Evolutionary conservation across 2,888 invertebrate genomes (phyloP), one percentile per base, ranked within the genome.

Genomic region (Xanthia icteritia): DNA sequence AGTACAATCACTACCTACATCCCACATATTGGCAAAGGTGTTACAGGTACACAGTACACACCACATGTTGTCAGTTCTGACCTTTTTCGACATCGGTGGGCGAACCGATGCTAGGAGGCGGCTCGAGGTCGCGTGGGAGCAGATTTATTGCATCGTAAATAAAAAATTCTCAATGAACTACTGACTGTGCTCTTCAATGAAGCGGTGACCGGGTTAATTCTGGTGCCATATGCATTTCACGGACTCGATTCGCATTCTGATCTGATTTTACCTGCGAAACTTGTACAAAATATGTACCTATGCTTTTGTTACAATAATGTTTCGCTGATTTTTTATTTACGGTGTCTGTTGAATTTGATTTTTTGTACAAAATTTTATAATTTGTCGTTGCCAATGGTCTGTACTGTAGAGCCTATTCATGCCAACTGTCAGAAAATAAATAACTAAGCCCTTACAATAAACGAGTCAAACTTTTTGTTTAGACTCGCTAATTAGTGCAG

Each of bases 91-190:
- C 78, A 83, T 69, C 80, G 81, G 90, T 90, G 86, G 87, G 86
- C 89, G 91, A 86, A 71, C 81, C 83, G 90, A 91, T 91, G 89
- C 90, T 91, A 90, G 89, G 89, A 91, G 88, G 89, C 89, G 88
- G 88, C 73, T 67, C 79, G 83, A 83, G 83, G 84, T 79, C 87
- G 91, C 90, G 94, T 92, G 92, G 92, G 93, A 91, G 91, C 86
- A 86, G 88, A 92, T 92, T 92, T 93, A 93, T 94, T 90, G 89
- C 92, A 90, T 90, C 91, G 91, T 92, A 91, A 92, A 92, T 92
- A 92, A 92, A 93, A 87, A 92, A 92, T 86, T 86, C 85, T 90
- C 91, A 92, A 92, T 93, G 92, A 90, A 92, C 90, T 89, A 88
- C 80, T 82, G 87, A 68, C 81, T 77, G 73, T 76, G 82, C 86